Evolutionary conservation across 2,888 invertebrate genomes (phyloP), one percentile per base, ranked within the genome.

Genomic region (Agrilus biguttatus): DNA sequence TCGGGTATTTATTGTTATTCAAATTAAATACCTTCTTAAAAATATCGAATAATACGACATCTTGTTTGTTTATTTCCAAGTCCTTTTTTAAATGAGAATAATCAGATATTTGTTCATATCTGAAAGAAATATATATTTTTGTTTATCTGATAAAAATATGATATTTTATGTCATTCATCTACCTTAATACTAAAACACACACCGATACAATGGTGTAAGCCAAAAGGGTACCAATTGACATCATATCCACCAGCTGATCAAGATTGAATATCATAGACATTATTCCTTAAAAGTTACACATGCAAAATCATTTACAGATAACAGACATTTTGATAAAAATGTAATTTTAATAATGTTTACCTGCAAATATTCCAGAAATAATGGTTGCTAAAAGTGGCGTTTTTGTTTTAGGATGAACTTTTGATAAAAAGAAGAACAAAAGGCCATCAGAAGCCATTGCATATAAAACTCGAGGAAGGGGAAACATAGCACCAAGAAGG

Each of bases 131-230:
- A 19, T 37, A 13, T 2, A 10, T 33, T 5, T 14, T 14, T 17
- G 13, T 40, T 21, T 8, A 43, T 8, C 33, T 21, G 5, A 21
- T 7, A 21, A 35, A 42, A 14, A 38, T 40, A 40, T 1, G 17
- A 14, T 17, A 17, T 44, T 10, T 2, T 17, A 3, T 17, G 17
- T 3, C 4, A 3, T 17, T 13, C 8, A 13, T 28, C 55, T 73
- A 92, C 74, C 93, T 81, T 32, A 93, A 71, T 41, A 95, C 78
- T 8, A 93, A 73, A 2, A 95, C 90, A 54, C 89, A 87, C 44
- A 89, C 78, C 1, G 91, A 88, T 1, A 95, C 93, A 50, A 93
- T 90, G 2, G 90, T 87, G 62, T 93, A 93, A 0, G 91, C 91
- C 41, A 90, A 70, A 2, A 91, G 69, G 0, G 90, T 90, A 10